Percentiles rank a stretch among this genome's conserved stretches.
phyloP scores from a whole-genome alignment of 2,888 invertebrate genomes.

The Dryococelus australis region DNA sequence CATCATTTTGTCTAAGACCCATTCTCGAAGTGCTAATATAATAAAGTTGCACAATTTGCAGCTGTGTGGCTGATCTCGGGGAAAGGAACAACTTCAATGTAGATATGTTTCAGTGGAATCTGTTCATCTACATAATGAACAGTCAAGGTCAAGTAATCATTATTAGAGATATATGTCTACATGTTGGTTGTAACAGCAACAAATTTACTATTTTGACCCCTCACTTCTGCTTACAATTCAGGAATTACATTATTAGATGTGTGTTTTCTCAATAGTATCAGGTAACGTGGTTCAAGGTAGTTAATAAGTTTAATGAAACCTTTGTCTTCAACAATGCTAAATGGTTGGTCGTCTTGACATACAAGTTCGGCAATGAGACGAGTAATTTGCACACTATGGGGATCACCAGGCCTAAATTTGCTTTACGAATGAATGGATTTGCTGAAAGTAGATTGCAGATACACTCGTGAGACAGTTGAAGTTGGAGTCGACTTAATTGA shows the following conservation, averaged over 20 bases:
- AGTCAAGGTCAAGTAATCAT: neutral
- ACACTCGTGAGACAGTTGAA: too few species aligned
- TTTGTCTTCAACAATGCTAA: too few species aligned
- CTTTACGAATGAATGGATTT: too few species aligned
- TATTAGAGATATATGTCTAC: neutral
- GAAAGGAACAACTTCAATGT: neutral
- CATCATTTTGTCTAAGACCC: too few species aligned
- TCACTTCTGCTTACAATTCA: neutral
- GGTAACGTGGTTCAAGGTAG: neutral
- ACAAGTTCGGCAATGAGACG: neutral
- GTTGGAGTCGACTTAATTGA: too few species aligned
- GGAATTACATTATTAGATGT: neutral
- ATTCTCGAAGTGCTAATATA: too few species aligned
- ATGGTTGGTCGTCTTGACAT: too few species aligned
- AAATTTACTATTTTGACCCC: neutral
- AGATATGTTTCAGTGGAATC: neutral
- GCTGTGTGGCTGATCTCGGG: too few species aligned
- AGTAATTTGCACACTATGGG: neutral
- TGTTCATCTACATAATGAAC: neutral
- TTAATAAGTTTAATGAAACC: too few species aligned
- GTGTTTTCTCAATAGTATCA: neutral
- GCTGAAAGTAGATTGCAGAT: too few species aligned
- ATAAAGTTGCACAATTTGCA: too few species aligned
- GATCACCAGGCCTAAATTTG: neutral
- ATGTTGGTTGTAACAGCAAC: neutral